Evolutionary conservation across 2,113 vertebrate species (phyloP).

Genomic region (Verasper variegatus): DNA sequence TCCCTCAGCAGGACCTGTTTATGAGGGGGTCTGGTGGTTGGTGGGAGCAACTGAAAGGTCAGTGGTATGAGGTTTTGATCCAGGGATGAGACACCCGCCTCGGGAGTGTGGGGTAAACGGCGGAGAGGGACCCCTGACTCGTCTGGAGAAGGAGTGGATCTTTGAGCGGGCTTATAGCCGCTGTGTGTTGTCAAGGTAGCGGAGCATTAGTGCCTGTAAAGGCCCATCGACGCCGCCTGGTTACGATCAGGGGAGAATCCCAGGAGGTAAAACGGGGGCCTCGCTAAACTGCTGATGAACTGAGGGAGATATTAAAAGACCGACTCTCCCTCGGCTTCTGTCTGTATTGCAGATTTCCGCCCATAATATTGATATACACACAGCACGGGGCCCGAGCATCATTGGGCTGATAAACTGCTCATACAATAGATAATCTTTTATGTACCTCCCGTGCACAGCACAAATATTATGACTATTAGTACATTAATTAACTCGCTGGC

Average conservation of each 20-base stretch:
- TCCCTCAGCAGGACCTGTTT: constrained; percentile 68
- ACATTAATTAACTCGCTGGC: constrained; percentile 86
- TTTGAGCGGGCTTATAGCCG: constrained; percentile 66
- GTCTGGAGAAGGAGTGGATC: constrained; percentile 66
- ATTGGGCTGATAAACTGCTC: constrained; percentile 85
- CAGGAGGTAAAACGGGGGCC: constrained; percentile 62
- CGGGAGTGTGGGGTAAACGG: constrained; percentile 64
- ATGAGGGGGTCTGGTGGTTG: constrained; percentile 63
- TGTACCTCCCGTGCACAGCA: constrained; percentile 86
- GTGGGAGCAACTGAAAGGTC: constrained; percentile 68
- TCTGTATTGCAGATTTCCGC: constrained; percentile 79
- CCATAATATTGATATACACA: constrained; percentile 86
- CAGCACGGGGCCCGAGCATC: constrained; percentile 81
- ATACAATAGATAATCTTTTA: constrained; percentile 88
- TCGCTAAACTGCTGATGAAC: constrained; percentile 79
- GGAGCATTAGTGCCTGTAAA: constrained; percentile 63
- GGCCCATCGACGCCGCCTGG: constrained; percentile 63
- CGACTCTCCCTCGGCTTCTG: constrained; percentile 66
- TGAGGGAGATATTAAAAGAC: constrained; percentile 72
- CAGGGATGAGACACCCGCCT: constrained; percentile 66
- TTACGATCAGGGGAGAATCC: constrained; percentile 70
- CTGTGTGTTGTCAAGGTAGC: constrained; percentile 70
- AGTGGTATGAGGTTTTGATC: constrained; percentile 74
- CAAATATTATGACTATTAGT: constrained; percentile 89
- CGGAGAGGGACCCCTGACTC: constrained; percentile 71